Base-by-base conservation (phyloP, 1,140 invertebrate species). In the Campoletis sonorensis region DNA sequence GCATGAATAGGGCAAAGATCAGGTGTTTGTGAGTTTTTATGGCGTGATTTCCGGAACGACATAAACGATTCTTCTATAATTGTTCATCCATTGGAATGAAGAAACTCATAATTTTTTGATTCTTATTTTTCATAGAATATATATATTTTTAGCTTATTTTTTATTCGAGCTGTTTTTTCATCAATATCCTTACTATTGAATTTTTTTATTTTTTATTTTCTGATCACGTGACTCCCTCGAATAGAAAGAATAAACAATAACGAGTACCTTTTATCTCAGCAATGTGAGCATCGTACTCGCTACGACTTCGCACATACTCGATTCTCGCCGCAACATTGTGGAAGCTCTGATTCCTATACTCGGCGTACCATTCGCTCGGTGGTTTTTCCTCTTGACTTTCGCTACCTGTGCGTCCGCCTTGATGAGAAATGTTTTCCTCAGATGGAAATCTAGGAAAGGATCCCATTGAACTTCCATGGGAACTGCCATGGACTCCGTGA, bases 261-360 rank as follows among this genome's bases (percentile, higher is more conserved):
- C 91, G 94, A 64, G 21, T 78, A 97, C 97, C 96, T 97, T 95
- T 95, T 86, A 97, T 96, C 91, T 96, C 93, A 81, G 94, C 95
- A 89, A 97, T 97, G 91, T 97, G 96, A n/a, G 95, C 94, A 89
- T 97, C 96, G 90, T 96, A 97, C 89, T 97, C 95, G 84, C 95
- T 95, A 89, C 94, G 95, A 90, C 95, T 96, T 85, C 95, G 93
- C 51, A 94, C 90, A 84, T 94, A 95, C 73, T 95, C 94, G 89
- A 94, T 93, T 85, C 93, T 93, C 18, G 93, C 90, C 23, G 93
- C 92, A 82, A 93, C 92, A 85, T 92, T 94, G 58, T 90, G 92
- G 82, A 94, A 93, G 85, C 91, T 93, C 81, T 93, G 93, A 83
- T 90, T 92, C 49, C 91, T 89, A 83, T 94, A 94, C 79, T 94